A percentile compares a stretch with the other conserved stretches of the same genome.
Evolutionary conservation across 1,140 invertebrate genomes (phyloP).

Genomic region (Drosophila kanapiae): DNA sequence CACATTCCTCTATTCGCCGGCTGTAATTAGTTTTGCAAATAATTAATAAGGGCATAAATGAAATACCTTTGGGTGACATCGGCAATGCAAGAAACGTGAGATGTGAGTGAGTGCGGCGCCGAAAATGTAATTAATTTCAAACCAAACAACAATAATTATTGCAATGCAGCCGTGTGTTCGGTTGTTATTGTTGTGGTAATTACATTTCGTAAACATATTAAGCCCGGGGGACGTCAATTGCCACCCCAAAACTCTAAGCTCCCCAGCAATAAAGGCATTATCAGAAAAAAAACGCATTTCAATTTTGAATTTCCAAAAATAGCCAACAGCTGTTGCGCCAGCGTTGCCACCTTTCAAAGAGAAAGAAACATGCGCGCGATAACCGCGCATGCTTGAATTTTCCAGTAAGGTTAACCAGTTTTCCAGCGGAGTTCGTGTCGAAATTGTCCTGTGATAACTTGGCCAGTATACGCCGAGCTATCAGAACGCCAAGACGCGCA

Average conservation of each 20-base stretch:
- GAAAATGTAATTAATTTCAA: conserved; percentile 69
- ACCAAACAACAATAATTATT: conserved; percentile 70
- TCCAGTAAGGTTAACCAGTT: conserved; percentile 47
- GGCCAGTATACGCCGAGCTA: conserved; percentile 75
- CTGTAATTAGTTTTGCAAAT: conserved; percentile 44
- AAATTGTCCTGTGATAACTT: conserved; percentile 28
- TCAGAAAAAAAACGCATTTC: conserved; percentile 17
- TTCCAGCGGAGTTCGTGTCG: conserved; percentile 56
- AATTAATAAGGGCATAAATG: conserved; percentile 48
- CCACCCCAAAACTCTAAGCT: background rate
- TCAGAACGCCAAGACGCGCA: conserved; percentile 59
- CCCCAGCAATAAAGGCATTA: conserved; percentile 9
- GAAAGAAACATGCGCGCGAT: conserved; percentile 29
- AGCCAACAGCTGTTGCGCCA: conserved; percentile 47
- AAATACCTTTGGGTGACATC: conserved; percentile 41
- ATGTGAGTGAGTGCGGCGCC: conserved; percentile 23
- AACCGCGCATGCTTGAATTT: conserved; percentile 56
- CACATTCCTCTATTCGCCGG: background rate
- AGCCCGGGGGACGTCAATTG: conserved; percentile 47
- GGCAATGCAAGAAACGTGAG: conserved; percentile 29
- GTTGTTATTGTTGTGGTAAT: conserved; percentile 64
- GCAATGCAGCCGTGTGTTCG: conserved; percentile 11
- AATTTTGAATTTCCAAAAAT: conserved; percentile 51
- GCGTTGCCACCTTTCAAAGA: conserved; percentile 61
- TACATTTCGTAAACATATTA: conserved; percentile 66